A percentile compares a stretch with the other conserved stretches of the same genome.
Conservation (phyloP, 2,888 invertebrate species). For the Anoplius nigerrimus region DNA sequence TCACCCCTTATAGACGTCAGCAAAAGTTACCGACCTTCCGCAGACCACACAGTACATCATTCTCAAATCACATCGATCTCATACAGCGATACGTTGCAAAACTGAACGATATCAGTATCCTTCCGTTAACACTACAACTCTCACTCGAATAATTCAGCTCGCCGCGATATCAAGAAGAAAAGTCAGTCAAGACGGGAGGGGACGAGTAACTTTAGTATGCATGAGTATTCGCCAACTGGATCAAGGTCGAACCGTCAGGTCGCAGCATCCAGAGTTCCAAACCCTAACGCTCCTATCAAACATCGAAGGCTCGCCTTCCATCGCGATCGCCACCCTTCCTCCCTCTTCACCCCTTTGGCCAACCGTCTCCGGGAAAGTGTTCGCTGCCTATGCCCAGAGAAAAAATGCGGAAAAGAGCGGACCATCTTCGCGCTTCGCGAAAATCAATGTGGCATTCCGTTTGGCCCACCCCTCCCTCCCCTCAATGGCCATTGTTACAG, state of each 20-base stretch:
- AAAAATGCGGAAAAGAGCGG: background rate
- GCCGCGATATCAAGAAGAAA: background rate
- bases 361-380: background rate
- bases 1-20: too few relatives aligned
- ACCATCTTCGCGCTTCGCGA: background rate
- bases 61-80: too few relatives aligned
- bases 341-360: too few relatives aligned
- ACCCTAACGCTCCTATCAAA: background rate
- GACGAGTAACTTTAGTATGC: background rate
- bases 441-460: slow-evolving; percentile 1
- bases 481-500: background rate
- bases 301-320: background rate
- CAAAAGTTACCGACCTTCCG: too few relatives aligned
- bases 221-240: background rate
- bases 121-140: background rate
- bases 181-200: too few relatives aligned
- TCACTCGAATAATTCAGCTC: background rate
- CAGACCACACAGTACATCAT: too few relatives aligned
- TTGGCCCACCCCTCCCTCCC: background rate
- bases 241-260: background rate
- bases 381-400: background rate
- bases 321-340: background rate
- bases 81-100: too few relatives aligned
- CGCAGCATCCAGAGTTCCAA: background rate
- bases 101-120: too few relatives aligned